phyloP scores from a whole-genome alignment of 2,797 vertebrate genomes.

The Serranus cabrilla region DNA sequence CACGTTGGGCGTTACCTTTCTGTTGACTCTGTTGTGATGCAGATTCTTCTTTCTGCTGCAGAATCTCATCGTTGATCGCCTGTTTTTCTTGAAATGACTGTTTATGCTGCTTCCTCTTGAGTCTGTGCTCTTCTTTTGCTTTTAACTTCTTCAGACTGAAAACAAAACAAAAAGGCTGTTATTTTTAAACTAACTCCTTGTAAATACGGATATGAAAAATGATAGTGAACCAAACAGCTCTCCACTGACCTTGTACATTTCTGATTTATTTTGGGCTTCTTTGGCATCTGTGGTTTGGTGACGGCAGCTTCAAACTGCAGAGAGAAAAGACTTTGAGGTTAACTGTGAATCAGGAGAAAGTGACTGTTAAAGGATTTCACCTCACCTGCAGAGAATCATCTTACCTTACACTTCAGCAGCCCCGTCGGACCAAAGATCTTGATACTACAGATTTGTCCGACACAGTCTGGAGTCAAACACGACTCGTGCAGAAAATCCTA shows the following conservation, averaged over 20 bases:
- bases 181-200: background rate
- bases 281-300: constrained; percentile 80
- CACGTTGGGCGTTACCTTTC: too few species aligned
- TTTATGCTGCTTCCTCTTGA: constrained; percentile 82
- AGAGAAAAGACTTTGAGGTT: constrained; percentile 29
- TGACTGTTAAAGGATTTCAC: too few species aligned
- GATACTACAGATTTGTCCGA: constrained; percentile 90
- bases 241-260: constrained; percentile 90
- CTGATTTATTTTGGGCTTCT: constrained; percentile 88
- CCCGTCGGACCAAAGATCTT: constrained; percentile 90
- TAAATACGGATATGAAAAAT: background rate
- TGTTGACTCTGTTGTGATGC: constrained; percentile 41
- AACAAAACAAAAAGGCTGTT: background rate
- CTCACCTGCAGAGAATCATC: constrained; percentile 22
- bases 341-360: background rate
- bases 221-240: background rate
- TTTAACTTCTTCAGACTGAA: constrained; percentile 90
- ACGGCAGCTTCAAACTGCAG: constrained; percentile 91
- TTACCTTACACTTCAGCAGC: constrained; percentile 92
- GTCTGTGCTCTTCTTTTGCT: constrained; percentile 87
- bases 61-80: constrained; percentile 31
- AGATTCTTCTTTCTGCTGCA: constrained; percentile 29
- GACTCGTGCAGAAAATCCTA: constrained; percentile 92
- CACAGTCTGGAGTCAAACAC: constrained; percentile 95
- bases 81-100: constrained; percentile 60